Base-by-base conservation (phyloP, 2,113 vertebrate genomes). In the Barnardius zonarius region DNA sequence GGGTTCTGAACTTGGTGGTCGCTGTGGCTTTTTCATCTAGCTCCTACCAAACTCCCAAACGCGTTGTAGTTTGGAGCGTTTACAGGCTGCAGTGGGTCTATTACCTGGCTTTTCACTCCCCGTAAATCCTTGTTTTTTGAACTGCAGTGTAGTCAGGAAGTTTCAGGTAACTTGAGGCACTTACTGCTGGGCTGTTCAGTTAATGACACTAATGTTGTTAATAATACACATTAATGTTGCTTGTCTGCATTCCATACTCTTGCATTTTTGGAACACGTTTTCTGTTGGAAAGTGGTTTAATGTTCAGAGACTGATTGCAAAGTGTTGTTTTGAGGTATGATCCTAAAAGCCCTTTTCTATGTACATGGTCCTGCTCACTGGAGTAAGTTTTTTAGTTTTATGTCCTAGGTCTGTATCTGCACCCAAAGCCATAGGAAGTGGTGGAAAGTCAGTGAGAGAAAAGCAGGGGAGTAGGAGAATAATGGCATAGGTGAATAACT, bases 191-290 rank as follows among this genome's bases (percentile, higher is more conserved):
- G 33, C 10, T 92, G 51, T 54, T 90, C 30, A 33, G 67, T 73
- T 94, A 94, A 94, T 93, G 77, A 83, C 9, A 2, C 10, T 55
- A 27, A 39, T 90, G 87, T 75, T 82, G 41, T 46, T 92, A 91
- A 81, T 92, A 86, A 24, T 67, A 39, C 13, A 6, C 39, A 51
- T 17, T 67, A 59, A 67, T 35, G 88, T 63, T 83, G 90, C 30
- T 63, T 70, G 94, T 74, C 61, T 64, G 61, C 95, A 83, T 96
- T 93, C 92, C 93, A 10, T 62, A 7, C 18, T 75, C 51, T n/a
- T 55, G 30, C 33, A 39, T 83, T 94, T 91, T 67, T 86, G 23
- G 37, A 64, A 10, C 66, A 27, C 27, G 2, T 62, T 80, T 83
- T 79, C n/a, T 90, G 24, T 81, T 91, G 11, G 69, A 79, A 94